Percentiles rank a stretch among this genome's conserved stretches.
Conservation (phyloP, 1,140 invertebrate species). For the Paraescarpia echinospica region DNA sequence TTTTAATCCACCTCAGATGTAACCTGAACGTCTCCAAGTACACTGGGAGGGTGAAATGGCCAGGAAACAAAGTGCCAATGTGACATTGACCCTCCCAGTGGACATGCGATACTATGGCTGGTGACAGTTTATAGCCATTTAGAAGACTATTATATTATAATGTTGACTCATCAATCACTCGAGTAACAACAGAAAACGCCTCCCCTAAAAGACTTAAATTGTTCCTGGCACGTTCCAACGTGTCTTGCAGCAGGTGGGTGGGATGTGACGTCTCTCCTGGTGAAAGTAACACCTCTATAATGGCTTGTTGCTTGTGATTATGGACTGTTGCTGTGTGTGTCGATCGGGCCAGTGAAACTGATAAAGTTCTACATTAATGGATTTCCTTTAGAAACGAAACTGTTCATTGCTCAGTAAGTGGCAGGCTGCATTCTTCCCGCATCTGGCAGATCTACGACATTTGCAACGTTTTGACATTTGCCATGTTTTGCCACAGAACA, state of each 20-base stretch:
- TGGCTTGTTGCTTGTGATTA: neutral
- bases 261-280: neutral
- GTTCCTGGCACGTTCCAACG: neutral
- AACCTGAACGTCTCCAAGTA: neutral
- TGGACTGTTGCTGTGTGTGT: neutral
- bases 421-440: too few species aligned
- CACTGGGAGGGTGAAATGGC: neutral
- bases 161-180: neutral
- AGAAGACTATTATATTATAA: neutral
- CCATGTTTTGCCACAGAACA: neutral
- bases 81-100: neutral
- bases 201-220: neutral
- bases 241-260: neutral
- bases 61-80: neutral
- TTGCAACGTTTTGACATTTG: neutral
- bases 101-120: neutral
- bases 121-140: neutral
- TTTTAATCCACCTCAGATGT: neutral
- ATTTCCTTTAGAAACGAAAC: neutral
- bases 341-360: neutral
- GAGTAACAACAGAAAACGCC: neutral
- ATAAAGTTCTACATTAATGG: neutral
- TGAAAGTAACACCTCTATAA: neutral
- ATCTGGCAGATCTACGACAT: neutral
- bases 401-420: neutral